phyloP scores from a whole-genome alignment of 2,888 invertebrate genomes.

The Pollenia angustigena region DNA sequence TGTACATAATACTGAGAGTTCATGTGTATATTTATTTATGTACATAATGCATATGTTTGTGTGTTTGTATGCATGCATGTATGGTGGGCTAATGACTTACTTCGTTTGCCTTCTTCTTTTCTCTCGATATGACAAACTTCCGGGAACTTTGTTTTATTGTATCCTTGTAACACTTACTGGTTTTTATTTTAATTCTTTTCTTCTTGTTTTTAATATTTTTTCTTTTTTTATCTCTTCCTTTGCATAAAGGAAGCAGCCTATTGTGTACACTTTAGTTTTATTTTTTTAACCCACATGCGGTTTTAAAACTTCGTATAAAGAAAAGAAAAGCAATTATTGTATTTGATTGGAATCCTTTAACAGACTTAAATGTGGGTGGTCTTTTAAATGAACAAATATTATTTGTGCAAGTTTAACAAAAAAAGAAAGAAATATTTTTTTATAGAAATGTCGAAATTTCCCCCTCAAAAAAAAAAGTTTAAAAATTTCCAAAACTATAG shows the following conservation, averaged over 20 bases:
- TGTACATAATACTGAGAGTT: neutral
- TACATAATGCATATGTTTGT: neutral
- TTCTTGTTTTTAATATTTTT: constrained; percentile 1
- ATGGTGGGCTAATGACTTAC: constrained; percentile 63
- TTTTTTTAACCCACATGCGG: constrained; percentile 35
- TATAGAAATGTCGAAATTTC: too few relatives aligned
- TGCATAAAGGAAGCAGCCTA: constrained; percentile 46
- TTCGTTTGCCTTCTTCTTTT: constrained; percentile 48
- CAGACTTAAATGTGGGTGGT: constrained; percentile 10
- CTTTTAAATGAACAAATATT: neutral
- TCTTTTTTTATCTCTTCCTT: neutral
- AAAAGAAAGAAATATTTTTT: too few relatives aligned
- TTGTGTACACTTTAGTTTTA: constrained; percentile 40
- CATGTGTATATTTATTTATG: neutral
- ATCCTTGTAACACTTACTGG: constrained; percentile 69
- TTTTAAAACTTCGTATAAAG: constrained; percentile 4
- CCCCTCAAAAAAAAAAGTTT: too few relatives aligned
- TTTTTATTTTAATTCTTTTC: constrained; percentile 45
- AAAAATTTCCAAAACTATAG: too few relatives aligned
- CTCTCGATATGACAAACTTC: constrained; percentile 61
- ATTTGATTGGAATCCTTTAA: constrained; percentile 22
- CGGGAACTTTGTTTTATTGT: constrained; percentile 64
- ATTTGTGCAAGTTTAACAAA: too few relatives aligned
- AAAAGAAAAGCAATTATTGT: constrained; percentile 20
- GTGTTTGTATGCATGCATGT: neutral